These are phyloP conservation scores for Nysson spinosus DNA, from an alignment of 2,888 invertebrate species.

Conservation along the genomic window DNA sequence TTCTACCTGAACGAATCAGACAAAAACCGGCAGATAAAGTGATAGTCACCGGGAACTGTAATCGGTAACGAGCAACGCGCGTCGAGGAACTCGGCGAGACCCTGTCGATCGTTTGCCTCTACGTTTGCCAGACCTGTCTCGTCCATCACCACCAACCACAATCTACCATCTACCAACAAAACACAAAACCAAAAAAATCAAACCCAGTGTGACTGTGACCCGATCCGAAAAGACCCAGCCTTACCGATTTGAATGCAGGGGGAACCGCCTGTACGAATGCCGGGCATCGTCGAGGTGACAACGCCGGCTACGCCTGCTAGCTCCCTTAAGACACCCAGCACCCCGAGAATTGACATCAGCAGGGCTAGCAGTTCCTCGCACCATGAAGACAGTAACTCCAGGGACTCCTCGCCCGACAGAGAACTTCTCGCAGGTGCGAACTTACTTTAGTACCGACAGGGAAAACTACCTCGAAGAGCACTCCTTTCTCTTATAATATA, in stretches of 20 bases:
- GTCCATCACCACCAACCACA: conserved; percentile 23
- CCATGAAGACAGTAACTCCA: conserved; percentile 84
- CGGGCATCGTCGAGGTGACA: conserved; percentile 78
- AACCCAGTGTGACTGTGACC: conserved; percentile 49
- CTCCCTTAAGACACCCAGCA: conserved; percentile 82
- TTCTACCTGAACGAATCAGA: too few species aligned
- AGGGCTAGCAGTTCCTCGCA: conserved; percentile 93
- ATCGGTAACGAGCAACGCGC: too few species aligned
- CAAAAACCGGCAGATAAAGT: too few species aligned
- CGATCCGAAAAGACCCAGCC: conserved; percentile 57
- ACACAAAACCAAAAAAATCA: conserved; percentile 15
- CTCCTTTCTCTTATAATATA: too few species aligned
- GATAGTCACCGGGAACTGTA: too few species aligned
- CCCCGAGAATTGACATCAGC: conserved; percentile 93
- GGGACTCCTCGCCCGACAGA: conserved; percentile 90
- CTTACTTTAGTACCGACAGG: too few species aligned
- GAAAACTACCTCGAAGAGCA: too few species aligned
- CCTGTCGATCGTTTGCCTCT: too few species aligned
- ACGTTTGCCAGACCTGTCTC: too few species aligned
- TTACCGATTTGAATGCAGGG: conserved; percentile 69
- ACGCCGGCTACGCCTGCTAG: conserved; percentile 73
- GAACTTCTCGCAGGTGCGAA: conserved; percentile 84
- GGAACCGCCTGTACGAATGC: conserved; percentile 74
- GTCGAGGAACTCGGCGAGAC: conserved; percentile 35
- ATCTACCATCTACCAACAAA: conserved; percentile 18